Conservation (phyloP, 23 tunicate genomes). For the Phallusia fumigata region DNA sequence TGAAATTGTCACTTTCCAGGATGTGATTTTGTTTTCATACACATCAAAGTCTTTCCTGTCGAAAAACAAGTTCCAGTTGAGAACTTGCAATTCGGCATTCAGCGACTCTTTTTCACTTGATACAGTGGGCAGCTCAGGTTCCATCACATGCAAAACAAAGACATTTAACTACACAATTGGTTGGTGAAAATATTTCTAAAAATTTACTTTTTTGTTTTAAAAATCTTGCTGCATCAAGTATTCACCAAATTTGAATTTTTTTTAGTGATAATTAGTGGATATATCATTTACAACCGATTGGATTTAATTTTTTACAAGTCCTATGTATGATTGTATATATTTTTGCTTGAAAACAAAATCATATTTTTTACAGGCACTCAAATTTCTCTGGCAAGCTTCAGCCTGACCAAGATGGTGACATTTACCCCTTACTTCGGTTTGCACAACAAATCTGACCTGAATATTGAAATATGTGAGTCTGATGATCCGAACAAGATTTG, state of each 20-base stretch:
- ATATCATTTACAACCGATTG: no score
- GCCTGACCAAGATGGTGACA: conserved; percentile 77
- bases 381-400: conserved; percentile 71
- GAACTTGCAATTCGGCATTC: conserved; percentile 72
- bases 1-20: conserved; percentile 16
- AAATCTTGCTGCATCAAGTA: no score
- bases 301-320: no score
- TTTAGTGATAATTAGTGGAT: no score
- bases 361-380: conserved; percentile 69
- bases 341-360: no score
- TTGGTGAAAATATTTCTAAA: neutral
- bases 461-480: conserved; percentile 50
- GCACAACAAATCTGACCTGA: conserved; percentile 54
- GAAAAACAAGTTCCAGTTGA: conserved; percentile 67
- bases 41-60: conserved; percentile 65
- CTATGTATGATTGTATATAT: no score
- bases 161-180: conserved; percentile 71
- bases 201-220: no score
- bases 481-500: conserved; percentile 9
- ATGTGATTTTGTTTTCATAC: conserved; percentile 61
- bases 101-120: conserved; percentile 78
- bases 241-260: no score
- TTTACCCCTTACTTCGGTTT: conserved; percentile 75
- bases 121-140: conserved; percentile 82
- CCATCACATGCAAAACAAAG: conserved; percentile 65